A percentile compares a stretch with the other conserved stretches of the same genome.
Evolutionary conservation across 2,797 vertebrate species (phyloP).

Genomic region (Melopsittacus undulatus): DNA sequence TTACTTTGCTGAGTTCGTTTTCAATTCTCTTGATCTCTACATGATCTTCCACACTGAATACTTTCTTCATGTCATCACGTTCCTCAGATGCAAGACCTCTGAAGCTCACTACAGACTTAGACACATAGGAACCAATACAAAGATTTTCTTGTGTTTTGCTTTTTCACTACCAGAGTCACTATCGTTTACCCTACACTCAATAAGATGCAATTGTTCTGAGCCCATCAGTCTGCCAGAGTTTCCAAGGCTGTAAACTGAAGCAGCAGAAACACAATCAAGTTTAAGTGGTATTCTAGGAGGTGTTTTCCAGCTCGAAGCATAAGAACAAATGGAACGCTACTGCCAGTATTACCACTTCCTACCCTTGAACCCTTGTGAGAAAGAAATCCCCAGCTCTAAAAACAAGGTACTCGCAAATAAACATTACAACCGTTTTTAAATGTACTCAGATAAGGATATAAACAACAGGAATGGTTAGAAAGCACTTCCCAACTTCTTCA

Average conservation of each 20-base stretch:
- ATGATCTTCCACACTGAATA: background rate
- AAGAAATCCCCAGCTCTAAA: background rate
- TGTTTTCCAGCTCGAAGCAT: background rate
- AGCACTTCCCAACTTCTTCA: background rate
- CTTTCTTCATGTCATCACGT: slow-evolving; percentile 13
- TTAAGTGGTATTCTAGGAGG: background rate
- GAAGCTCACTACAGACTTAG: slow-evolving; percentile 16
- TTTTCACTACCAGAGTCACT: background rate
- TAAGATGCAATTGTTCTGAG: background rate
- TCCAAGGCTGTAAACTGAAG: background rate
- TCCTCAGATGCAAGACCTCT: slow-evolving; percentile 22
- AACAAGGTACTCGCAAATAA: background rate
- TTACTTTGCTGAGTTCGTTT: slow-evolving; percentile 23
- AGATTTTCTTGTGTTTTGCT: background rate
- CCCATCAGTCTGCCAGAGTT: background rate
- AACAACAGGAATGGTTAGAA: background rate
- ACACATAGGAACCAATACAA: background rate
- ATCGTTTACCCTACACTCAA: background rate
- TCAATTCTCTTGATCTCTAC: slow-evolving; percentile 56
- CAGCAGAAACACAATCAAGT: background rate
- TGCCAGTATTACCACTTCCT: background rate
- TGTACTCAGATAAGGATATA: background rate
- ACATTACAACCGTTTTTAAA: background rate
- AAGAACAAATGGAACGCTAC: background rate
- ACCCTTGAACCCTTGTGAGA: background rate